phyloP scores from a whole-genome alignment of 1,140 invertebrate genomes.

The Drosophila melanogaster region Release_6_plus_ISO1_MT NT_033777.3:31023501-31024000 shows the following conservation, averaged over 20 bases:
- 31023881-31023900: slow-evolving; percentile 69
- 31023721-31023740: slow-evolving; percentile 26
- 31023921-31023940: slow-evolving; percentile 51
- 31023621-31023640: slow-evolving; percentile 18
- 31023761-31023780: neutral
- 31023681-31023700: slow-evolving; percentile 24
- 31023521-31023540: slow-evolving; percentile 19
- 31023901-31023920: slow-evolving; percentile 35
- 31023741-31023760: neutral
- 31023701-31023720: slow-evolving; percentile 80
- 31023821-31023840: slow-evolving; percentile 78
- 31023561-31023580: slow-evolving; percentile 45
- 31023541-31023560: slow-evolving; percentile 66
- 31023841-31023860: slow-evolving; percentile 58
- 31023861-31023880: slow-evolving; percentile 68
- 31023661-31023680: slow-evolving; percentile 63
- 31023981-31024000: slow-evolving; percentile 68
- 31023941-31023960: slow-evolving; percentile 60
- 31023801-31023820: slow-evolving; percentile 60
- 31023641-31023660: slow-evolving; percentile 25
- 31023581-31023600: slow-evolving; percentile 57
- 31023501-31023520: slow-evolving; percentile 34
- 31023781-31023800: slow-evolving; percentile 8
- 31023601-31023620: slow-evolving; percentile 56
- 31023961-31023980: slow-evolving; percentile 54